Base-by-base conservation (phyloP, 92 coral and sea anemone genomes). In the Umimayanthus kanabou region DNA sequence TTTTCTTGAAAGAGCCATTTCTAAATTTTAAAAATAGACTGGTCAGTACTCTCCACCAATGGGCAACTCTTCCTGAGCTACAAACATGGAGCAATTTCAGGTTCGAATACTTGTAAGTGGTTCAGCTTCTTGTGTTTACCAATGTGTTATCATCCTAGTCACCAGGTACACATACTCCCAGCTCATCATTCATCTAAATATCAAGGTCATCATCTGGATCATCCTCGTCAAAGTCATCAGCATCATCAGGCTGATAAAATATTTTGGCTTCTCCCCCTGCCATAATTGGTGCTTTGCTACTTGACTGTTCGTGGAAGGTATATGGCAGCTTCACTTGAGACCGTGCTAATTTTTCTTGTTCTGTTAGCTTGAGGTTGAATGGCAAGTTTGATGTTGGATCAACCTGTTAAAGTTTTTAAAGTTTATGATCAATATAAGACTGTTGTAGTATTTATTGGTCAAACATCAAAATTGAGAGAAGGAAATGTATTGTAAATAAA, bases 141-240 rank as follows among this genome's bases (percentile, higher is more conserved):
- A 33, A 33, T 33, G 14, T n/a, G 9, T 39, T 25, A 40, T 47
- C 55, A 9, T 6, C 30, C 3, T 15, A 23, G n/a, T 76, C 57
- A 23, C 13, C 11, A 39, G 25, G 20, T 23, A 23, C 26, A 22
- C 10, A 9, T n/a, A 7, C 47, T 40, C 28, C 6, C 0, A 6
- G 6, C 23, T 22, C 26, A 43, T 18, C 37, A 40, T 5, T 76
- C 11, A 47, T 50, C 13, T 39, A 79, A 25, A 97, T 95, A 49
- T 97, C 94, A 37, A 97, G 94, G 80, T 97, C 99, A 89, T 97
- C 98, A 89, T 97, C 99, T n/a, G 99, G 99, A 77, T 97, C 99
- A 30, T 97, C 99, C 76, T 97, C 99, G 80, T 97, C 99, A 89
- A 97, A 90, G 79, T 97, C 99, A 89, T 97, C 99, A 20, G 92